phyloP scores from a whole-genome alignment of 1,140 invertebrate species.

The Drosophila paulistorum region DNA sequence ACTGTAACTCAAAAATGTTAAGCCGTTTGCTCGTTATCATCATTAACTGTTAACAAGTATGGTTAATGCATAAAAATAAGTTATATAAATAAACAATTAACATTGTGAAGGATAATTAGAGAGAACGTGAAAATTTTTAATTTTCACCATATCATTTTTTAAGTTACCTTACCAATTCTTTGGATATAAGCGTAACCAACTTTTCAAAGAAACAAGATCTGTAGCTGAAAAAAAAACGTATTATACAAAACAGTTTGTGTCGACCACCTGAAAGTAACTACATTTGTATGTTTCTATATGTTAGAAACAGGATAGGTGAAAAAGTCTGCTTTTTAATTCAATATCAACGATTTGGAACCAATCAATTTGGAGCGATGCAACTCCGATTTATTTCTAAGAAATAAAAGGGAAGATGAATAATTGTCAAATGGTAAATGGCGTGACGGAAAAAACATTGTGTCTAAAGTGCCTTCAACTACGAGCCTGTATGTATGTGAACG shows the following conservation, averaged over 20 bases:
- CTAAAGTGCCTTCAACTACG: constrained; percentile 16
- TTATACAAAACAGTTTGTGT: constrained; percentile 64
- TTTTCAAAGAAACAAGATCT: constrained; percentile 41
- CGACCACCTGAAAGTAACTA: constrained; percentile 58
- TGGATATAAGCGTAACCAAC: constrained; percentile 65
- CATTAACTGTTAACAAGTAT: not conserved
- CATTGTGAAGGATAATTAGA: constrained; percentile 51
- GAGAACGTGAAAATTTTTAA: constrained; percentile 70
- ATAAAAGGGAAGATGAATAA: constrained; percentile 72
- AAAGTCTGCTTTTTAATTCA: constrained; percentile 55
- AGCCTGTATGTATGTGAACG: not conserved
- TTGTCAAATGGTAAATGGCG: constrained; percentile 56
- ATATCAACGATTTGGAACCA: constrained; percentile 74
- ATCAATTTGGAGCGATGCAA: constrained; percentile 59
- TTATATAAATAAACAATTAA: constrained; percentile 63
- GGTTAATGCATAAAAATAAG: constrained; percentile 13
- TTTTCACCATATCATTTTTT: constrained; percentile 58
- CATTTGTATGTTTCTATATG: constrained; percentile 22
- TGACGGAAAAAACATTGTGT: constrained; percentile 36
- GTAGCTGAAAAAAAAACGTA: constrained; percentile 44
- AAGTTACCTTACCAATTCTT: constrained; percentile 37
- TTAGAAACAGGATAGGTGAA: constrained; percentile 37
- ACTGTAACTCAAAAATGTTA: too few relatives aligned
- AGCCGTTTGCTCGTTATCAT: too few relatives aligned
- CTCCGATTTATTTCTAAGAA: constrained; percentile 67